Evolutionary conservation across 1,140 invertebrate genomes (phyloP).

Genomic region (Brachionus calyciflorus): DNA sequence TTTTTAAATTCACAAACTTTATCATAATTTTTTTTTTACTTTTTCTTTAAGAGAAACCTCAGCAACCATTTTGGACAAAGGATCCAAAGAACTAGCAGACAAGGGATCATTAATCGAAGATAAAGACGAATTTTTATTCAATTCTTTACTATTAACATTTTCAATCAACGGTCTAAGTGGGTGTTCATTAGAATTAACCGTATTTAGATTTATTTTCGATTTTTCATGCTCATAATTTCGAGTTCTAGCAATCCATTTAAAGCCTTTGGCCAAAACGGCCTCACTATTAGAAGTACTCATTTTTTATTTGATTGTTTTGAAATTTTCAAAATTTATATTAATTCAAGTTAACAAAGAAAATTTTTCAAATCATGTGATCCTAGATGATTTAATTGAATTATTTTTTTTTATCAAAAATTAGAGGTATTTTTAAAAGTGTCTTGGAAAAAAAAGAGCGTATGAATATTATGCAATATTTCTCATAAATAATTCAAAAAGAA

Average conservation of each 20-base stretch:
- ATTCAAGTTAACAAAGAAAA: no score
- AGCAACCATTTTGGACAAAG: constrained; percentile 41
- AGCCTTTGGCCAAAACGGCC: neutral
- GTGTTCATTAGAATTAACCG: neutral
- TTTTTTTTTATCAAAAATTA: no score
- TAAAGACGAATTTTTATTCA: neutral
- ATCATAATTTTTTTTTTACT: no score
- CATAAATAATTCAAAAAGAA: neutral
- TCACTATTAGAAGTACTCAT: neutral
- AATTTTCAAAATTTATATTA: neutral
- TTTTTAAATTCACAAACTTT: neutral
- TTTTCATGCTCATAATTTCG: neutral
- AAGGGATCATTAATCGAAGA: constrained; percentile 19
- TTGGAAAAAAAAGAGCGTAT: no score
- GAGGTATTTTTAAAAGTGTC: no score
- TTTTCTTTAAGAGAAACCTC: constrained; percentile 45
- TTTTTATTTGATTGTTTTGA: neutral
- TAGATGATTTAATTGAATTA: no score
- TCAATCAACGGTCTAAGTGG: neutral
- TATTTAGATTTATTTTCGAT: neutral
- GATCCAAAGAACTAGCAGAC: constrained; percentile 1
- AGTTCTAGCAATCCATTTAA: neutral
- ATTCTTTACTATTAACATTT: neutral
- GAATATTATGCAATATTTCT: no score
- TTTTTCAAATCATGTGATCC: no score